A percentile compares a stretch with the other conserved stretches of the same genome.
phyloP scores from a whole-genome alignment of 2,113 vertebrate genomes.

The Ciconia boyciana region DNA sequence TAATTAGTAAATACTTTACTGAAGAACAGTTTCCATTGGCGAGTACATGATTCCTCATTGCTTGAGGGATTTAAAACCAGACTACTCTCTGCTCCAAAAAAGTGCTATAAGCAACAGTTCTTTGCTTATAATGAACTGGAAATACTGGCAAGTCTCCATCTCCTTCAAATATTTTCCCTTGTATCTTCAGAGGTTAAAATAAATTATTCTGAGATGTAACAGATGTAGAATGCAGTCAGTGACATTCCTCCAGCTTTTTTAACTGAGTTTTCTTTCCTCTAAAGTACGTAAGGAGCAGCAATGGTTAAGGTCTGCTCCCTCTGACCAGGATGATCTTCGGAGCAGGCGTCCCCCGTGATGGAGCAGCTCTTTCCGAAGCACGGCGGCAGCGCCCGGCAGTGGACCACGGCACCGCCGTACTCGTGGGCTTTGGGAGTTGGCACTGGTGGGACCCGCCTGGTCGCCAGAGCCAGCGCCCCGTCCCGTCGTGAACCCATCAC shows the following conservation, averaged over 20 bases:
- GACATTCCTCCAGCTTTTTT: neutral
- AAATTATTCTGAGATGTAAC: constrained; percentile 40
- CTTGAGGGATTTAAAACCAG: constrained; percentile 49
- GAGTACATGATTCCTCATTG: neutral
- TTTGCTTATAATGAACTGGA: constrained; percentile 45
- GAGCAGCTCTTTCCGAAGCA: neutral
- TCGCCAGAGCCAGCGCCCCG: neutral
- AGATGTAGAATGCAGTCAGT: constrained; percentile 13
- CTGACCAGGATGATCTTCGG: neutral
- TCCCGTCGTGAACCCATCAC: neutral
- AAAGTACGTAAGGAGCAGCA: neutral
- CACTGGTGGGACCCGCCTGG: neutral
- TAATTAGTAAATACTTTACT: neutral
- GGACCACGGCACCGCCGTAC: fast-evolving
- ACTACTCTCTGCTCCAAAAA: constrained; percentile 38
- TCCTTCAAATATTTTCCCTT: constrained; percentile 42
- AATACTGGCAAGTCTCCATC: constrained; percentile 48
- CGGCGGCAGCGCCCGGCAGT: fast-evolving
- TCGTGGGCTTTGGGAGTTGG: neutral
- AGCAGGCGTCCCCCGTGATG: fast-evolving
- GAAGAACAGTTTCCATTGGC: neutral
- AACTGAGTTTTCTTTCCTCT: neutral
- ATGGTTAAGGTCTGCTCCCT: neutral
- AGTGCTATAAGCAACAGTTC: constrained; percentile 49
- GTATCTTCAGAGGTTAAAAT: constrained; percentile 49